Evolutionary conservation across 1,140 invertebrate species (phyloP), one percentile per base, ranked within the genome.

Genomic region (Heliconius hermathena): DNA sequence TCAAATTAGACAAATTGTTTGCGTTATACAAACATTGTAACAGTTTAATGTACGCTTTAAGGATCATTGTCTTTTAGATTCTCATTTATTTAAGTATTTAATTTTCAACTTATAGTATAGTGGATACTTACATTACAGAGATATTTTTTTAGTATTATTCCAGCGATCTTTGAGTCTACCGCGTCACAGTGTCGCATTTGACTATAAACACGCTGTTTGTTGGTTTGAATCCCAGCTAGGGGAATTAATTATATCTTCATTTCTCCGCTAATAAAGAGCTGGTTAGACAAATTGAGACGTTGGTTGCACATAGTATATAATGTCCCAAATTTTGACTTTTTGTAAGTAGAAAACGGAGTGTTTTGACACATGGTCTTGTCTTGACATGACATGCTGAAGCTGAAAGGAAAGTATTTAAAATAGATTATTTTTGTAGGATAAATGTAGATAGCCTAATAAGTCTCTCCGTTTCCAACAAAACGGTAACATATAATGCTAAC

Each of bases 1-100:
- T 22, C 20, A 57, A 66, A 66, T 66, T 66, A 29, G 60, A 66
- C 60, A 66, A 29, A 66, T 26, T 66, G 60, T 66, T 66, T 66
- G 5, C 3, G 60, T 66, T 66, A 66, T 22, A 16, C 11, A 66
- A 66, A 66, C 60, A 66, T 66, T 66, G 60, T 66, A 29, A 66
- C 22, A 29, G 18, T 66, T 66, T 66, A 5, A 66, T 66, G 60
- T 66, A 66, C 11, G 20, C 6, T 52, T 57, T 26, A 11, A n/a
- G 22, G 33, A 29, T n/a, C n/a, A 26, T 57, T 22, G n/a, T 66
- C 22, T n/a, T 66, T 66, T 29, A 66, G 60, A 29, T 26, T 29
- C 3, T 29, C 22, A 54, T 66, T 16, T 66, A 5, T 66, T 66
- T 29, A 66, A 66, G 26, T 26, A 66, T 29, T 29, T 22, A n/a